These are phyloP conservation scores for Trissolcus brochymenae DNA, from an alignment of 2,888 invertebrate species.

Conservation along the genomic window DNA sequence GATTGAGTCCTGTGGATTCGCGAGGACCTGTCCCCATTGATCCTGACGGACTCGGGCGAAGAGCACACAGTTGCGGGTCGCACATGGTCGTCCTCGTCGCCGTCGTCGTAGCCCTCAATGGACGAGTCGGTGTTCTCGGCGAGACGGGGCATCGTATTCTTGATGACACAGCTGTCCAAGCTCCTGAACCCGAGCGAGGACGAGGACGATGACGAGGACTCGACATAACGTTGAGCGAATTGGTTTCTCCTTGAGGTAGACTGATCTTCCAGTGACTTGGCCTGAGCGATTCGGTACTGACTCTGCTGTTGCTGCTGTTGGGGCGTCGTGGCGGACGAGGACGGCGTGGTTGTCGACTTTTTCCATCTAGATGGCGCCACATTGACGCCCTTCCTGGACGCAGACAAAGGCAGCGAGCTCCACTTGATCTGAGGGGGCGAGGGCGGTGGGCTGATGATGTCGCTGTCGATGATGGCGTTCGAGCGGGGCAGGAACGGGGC, in stretches of 20 bases:
- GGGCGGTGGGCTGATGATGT: conserved; percentile 78
- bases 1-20: conserved; percentile 65
- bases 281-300: conserved; percentile 76
- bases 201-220: conserved; percentile 79
- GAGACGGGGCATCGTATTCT: conserved; percentile 77
- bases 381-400: conserved; percentile 63
- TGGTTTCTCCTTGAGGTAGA: conserved; percentile 79
- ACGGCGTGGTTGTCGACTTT: conserved; percentile 60
- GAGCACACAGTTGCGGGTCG: conserved; percentile 70
- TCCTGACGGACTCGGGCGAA: conserved; percentile 69
- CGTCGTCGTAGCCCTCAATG: conserved; percentile 79
- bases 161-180: conserved; percentile 78
- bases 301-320: conserved; percentile 57
- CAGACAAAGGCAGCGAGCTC: conserved; percentile 71
- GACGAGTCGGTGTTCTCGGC: conserved; percentile 79
- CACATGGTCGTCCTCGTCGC: conserved; percentile 77
- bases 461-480: conserved; percentile 79
- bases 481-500: conserved; percentile 78
- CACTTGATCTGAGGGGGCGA: conserved; percentile 75
- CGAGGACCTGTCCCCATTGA: conserved; percentile 67
- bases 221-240: conserved; percentile 79
- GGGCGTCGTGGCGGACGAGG: conserved; percentile 41
- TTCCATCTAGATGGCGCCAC: conserved; percentile 66
- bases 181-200: conserved; percentile 82
- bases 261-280: conserved; percentile 79